Percentiles rank a stretch among this genome's conserved stretches.
Evolutionary conservation across 2,113 vertebrate species (phyloP).

Genomic region (Phyllostomus discolor): DNA sequence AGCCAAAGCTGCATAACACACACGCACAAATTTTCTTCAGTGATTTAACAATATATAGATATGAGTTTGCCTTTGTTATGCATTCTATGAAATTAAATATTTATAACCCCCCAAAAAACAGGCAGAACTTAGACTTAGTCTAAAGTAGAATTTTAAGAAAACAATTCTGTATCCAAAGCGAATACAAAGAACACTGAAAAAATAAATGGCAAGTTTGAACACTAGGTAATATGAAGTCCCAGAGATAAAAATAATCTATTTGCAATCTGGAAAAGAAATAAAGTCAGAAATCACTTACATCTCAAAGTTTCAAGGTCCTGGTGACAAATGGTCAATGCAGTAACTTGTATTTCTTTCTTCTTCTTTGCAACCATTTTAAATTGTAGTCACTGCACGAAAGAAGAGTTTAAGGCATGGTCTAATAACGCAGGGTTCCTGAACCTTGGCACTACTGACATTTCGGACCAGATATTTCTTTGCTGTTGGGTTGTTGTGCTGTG

Average conservation of each 20-base stretch:
- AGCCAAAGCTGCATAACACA: constrained; percentile 79
- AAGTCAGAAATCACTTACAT: constrained; percentile 79
- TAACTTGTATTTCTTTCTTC: constrained; percentile 87
- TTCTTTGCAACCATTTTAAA: constrained; percentile 93
- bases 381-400: constrained; percentile 43
- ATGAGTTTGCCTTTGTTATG: not conserved
- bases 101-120: not conserved
- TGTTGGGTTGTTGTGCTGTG: not conserved
- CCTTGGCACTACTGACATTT: not conserved
- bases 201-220: not conserved
- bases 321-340: constrained; percentile 83
- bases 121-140: not conserved
- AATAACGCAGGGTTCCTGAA: not conserved
- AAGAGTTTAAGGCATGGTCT: not conserved
- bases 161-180: not conserved
- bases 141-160: not conserved
- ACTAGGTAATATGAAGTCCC: not conserved
- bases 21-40: not conserved
- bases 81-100: not conserved
- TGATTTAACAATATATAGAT: not conserved
- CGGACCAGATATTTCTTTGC: not conserved
- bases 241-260: not conserved
- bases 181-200: not conserved
- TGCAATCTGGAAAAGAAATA: not conserved
- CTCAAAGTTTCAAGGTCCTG: constrained; percentile 82